Percentiles rank a stretch among this genome's conserved stretches.
Conservation (phyloP, 2,888 invertebrate species). For the Ormyrus nitidulus region DNA sequence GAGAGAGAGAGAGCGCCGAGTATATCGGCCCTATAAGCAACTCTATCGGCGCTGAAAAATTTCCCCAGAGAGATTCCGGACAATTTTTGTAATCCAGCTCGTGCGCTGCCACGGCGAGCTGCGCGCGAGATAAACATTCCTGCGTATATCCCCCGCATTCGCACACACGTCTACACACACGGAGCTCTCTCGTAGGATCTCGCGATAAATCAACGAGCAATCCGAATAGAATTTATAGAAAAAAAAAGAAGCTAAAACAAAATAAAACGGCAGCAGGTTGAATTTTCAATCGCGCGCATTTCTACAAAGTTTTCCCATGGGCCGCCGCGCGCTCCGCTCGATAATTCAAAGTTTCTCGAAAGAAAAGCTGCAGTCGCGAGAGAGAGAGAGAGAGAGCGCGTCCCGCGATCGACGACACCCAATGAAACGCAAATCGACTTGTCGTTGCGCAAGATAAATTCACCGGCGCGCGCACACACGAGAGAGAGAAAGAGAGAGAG, state of each 20-base stretch:
- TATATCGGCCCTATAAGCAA: not conserved
- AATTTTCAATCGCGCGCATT: conserved; percentile 35
- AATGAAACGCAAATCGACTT: conserved; percentile 43
- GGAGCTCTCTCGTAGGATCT: not conserved
- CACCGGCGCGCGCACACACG: conserved; percentile 19
- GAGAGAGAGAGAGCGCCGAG: not conserved
- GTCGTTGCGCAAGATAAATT: conserved; percentile 53
- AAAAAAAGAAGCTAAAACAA: conserved; percentile 6
- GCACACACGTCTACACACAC: not conserved
- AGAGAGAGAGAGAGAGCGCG: not conserved
- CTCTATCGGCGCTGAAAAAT: not conserved
- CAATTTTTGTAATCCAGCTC: conserved; percentile 2
- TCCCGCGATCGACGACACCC: conserved; percentile 48
- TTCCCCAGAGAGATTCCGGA: conserved; percentile 6
- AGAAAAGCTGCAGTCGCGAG: conserved; percentile 11
- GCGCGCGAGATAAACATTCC: conserved; percentile 29
- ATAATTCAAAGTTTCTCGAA: conserved; percentile 37
- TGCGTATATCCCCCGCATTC: conserved; percentile 18
- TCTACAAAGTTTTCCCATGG: conserved; percentile 41
- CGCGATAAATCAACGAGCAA: conserved; percentile 43
- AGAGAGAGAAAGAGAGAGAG: not conserved
- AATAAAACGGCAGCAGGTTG: conserved; percentile 21
- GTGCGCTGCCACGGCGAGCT: no score
- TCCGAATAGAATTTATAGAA: conserved; percentile 36
- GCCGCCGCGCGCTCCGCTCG: not conserved